phyloP scores from a whole-genome alignment of 2,113 vertebrate species.

The Psittacus erithacus region DNA sequence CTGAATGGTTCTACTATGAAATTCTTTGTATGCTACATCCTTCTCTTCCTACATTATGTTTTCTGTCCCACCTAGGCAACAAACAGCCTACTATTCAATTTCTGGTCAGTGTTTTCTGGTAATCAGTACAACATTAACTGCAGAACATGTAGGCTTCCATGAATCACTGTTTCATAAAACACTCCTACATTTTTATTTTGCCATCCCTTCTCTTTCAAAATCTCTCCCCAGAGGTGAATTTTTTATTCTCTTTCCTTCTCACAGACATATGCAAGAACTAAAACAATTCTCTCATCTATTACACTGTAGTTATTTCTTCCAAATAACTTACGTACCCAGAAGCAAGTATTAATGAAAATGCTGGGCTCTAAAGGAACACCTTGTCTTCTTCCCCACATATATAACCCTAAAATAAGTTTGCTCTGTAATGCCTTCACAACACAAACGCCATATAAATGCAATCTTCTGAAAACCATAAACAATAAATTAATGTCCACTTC shows the following conservation, averaged over 20 bases:
- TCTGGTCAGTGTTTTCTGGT: background rate
- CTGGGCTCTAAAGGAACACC: background rate
- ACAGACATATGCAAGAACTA: background rate
- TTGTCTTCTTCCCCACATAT: background rate
- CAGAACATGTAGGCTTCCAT: background rate
- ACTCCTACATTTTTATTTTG: background rate
- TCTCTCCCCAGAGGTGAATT: background rate
- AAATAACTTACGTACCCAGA: background rate
- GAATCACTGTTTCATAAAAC: background rate
- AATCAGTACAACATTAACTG: background rate
- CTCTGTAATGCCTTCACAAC: background rate
- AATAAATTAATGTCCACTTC: background rate
- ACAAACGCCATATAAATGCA: background rate
- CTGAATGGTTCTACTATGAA: background rate
- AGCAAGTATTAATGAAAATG: background rate
- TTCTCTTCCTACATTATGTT: background rate
- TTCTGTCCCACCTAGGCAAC: background rate
- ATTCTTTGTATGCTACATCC: background rate
- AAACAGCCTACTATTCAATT: background rate
- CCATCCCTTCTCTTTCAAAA: background rate
- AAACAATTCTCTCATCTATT: background rate
- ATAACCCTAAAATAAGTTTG: background rate
- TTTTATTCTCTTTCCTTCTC: background rate
- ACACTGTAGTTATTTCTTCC: background rate
- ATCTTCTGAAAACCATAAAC: background rate